Evolutionary conservation across 1,140 invertebrate species (phyloP), one percentile per base, ranked within the genome.

Genomic region (Drosophila cardini): DNA sequence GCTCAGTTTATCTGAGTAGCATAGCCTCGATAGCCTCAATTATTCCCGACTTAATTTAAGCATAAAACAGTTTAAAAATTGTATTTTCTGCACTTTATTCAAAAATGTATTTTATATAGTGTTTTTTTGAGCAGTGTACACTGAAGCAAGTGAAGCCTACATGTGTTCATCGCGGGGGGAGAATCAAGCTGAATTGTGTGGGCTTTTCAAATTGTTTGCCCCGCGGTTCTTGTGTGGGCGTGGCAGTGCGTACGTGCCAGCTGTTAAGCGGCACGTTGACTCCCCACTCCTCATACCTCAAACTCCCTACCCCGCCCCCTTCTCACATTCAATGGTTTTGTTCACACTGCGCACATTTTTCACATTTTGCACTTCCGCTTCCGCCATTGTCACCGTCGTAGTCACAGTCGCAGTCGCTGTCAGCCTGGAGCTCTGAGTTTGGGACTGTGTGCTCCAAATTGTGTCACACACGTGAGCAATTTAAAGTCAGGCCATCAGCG

Each of bases 401-500:
- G 21, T 26, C 21, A 5, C 21, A 2, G 21, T 26, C 21, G 21
- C 21, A 26, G 21, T 26, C 21, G 58, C 57, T 69, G 36, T 53
- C 38, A 52, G 43, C 57, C 43, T n/a, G 10, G 15, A 9, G 52
- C 34, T 18, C 43, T 8, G 5, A 9, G 15, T 16, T 9, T 26
- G 30, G 11, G 30, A 15, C 43, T n/a, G 26, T 13, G 52, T 26
- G 9, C 43, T 10, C 38, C 38, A 63, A 90, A 90, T 80, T 90
- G 76, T 90, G 86, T 90, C 86, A 86, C 82, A 90, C 85, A 90
- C 86, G 86, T 90, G 86, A 90, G 68, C 87, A 82, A 86, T 90
- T 90, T 90, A 86, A 82, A 75, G 83, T 61, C 63, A 57, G 43
- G 30, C 15, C 63, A 60, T 36, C 55, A 55, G 52, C 58, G 10